Evolutionary conservation across 1,140 invertebrate genomes (phyloP), one percentile per base, ranked within the genome.

Genomic region (Campoletis sonorensis): DNA sequence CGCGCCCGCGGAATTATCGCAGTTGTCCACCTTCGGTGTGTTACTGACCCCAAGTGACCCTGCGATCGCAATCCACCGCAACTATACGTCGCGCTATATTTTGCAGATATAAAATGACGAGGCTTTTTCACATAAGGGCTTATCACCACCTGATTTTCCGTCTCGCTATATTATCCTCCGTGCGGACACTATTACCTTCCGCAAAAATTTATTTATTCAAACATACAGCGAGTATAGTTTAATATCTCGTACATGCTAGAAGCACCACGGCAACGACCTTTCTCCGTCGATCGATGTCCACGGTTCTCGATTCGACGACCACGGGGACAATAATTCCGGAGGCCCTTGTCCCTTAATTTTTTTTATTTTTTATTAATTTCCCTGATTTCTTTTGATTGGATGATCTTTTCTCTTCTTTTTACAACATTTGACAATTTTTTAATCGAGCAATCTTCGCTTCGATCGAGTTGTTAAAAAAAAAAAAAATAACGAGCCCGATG

Each of bases 21-120:
- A 58, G 61, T 27, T 61, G 51, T 49, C 37, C 76, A 82, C 82
- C 86, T 87, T 90, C 89, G 90, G 89, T 92, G 88, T 91, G 90
- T 90, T 91, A 91, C 89, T 91, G 91, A 92, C 90, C 91, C 88
- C 88, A 83, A 91, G 87, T 91, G 88, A 91, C 89, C 91, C 91
- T 88, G 88, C 86, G 83, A 85, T 70, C n/a, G 73, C 16, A 37
- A 54, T 72, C 40, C 54, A 49, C 27, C 27, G 30, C 79, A 58
- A 16, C 77, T 64, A 11, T 30, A 64, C 13, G 8, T 13, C 40
- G 40, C 40, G 40, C 13, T 45, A 45, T 40, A 64, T 18, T 1
- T 11, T 18, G 45, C 67, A 68, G n/a, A 79, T 26, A 67, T 68
- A 27, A 4, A n/a, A 58, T n/a, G 54, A 54, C 3, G 13, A 54